Percentiles rank a stretch among this genome's conserved stretches.
Conservation (phyloP, 2,113 vertebrate genomes). For the Eurypyga helias region DNA sequence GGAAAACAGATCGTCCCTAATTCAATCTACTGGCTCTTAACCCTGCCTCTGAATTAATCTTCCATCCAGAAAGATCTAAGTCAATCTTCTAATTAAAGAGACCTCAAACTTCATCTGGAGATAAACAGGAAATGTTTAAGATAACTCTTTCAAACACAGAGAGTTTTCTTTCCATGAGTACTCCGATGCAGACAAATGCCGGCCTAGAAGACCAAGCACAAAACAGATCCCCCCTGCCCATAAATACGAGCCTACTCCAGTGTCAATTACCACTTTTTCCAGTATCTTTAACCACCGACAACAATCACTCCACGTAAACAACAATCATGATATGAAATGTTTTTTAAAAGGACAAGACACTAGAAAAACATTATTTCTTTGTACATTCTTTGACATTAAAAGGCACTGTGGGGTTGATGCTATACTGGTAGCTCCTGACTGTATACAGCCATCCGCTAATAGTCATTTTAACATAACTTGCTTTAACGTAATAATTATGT, state of each 20-base stretch:
- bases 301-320: neutral
- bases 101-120: neutral
- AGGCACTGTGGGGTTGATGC: neutral
- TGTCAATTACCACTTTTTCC: neutral
- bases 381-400: neutral
- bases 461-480: neutral
- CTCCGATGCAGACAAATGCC: neutral
- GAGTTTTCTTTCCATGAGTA: neutral
- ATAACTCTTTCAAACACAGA: neutral
- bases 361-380: neutral
- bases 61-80: neutral
- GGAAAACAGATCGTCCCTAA: neutral
- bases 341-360: neutral
- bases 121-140: slow-evolving; percentile 56
- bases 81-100: slow-evolving; percentile 5
- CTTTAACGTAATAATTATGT: neutral
- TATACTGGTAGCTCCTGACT: neutral
- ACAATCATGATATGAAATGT: neutral
- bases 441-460: neutral
- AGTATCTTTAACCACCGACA: neutral
- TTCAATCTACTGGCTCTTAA: neutral
- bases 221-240: neutral
- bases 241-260: neutral
- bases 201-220: neutral
- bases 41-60: neutral